Conservation (phyloP, 2,888 invertebrate genomes). For the Drosophila birchii region DNA sequence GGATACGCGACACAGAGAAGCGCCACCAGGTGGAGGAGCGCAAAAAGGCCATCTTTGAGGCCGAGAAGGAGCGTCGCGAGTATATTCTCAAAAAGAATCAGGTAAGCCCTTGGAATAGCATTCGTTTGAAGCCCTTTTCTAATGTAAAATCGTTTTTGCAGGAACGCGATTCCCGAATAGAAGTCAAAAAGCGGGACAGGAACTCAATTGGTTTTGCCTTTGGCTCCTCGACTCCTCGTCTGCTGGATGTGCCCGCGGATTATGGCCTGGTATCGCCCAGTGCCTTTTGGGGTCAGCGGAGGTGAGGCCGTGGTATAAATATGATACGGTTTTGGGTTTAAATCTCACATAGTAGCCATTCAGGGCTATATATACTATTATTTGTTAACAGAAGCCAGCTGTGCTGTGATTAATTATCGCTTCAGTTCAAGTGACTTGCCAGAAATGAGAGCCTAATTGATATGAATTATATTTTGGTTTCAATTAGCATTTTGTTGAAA, state of each 20-base stretch:
- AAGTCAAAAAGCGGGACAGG: conserved; percentile 91
- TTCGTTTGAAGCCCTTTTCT: not conserved
- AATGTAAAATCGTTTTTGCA: conserved; percentile 32
- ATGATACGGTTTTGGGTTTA: not conserved
- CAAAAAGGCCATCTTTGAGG: conserved; percentile 94
- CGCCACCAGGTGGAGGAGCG: conserved; percentile 92
- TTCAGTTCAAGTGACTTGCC: conserved; percentile 5
- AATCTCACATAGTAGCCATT: not conserved
- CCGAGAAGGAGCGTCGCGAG: conserved; percentile 93
- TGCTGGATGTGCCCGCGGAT: conserved; percentile 91
- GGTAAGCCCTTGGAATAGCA: conserved; percentile 53
- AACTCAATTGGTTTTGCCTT: conserved; percentile 93
- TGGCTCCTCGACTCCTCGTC: conserved; percentile 95
- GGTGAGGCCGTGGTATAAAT: conserved; percentile 84
- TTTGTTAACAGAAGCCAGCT: not conserved
- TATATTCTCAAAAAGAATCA: conserved; percentile 93
- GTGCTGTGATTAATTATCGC: conserved; percentile 15
- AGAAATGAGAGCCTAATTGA: conserved; percentile 5
- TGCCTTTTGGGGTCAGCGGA: conserved; percentile 92
- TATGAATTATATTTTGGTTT: not conserved
- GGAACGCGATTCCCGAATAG: conserved; percentile 92
- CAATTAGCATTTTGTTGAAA: not conserved
- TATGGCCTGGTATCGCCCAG: conserved; percentile 86
- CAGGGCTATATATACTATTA: conserved; percentile 16
- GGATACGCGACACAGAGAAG: conserved; percentile 91